Percentiles rank a stretch among this genome's conserved stretches.
Evolutionary conservation across 2,113 vertebrate genomes (phyloP).

Genomic region (Carettochelys insculpta): DNA sequence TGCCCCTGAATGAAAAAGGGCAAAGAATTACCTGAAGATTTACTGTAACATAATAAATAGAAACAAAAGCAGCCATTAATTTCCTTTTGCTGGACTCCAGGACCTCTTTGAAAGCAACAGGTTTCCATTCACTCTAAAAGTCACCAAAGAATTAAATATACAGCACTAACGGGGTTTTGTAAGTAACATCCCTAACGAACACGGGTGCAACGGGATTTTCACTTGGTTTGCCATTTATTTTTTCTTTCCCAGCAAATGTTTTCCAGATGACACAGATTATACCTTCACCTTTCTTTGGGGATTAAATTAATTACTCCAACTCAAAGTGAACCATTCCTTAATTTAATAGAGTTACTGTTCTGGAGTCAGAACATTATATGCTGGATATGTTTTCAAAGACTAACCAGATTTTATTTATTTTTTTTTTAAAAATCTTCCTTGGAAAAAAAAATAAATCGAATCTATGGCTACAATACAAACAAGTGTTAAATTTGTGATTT

Average conservation of each 20-base stretch:
- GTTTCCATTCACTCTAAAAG: neutral
- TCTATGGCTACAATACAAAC: neutral
- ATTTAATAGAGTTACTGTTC: neutral
- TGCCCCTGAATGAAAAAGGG: neutral
- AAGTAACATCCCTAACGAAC: neutral
- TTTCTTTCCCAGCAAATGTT: neutral
- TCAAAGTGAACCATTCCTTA: neutral
- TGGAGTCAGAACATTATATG: neutral
- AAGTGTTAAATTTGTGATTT: neutral
- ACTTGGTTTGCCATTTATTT: neutral
- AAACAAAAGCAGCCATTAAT: too few relatives aligned
- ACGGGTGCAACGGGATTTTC: too few relatives aligned
- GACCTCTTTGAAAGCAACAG: neutral
- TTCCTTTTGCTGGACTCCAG: neutral
- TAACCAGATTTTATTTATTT: neutral
- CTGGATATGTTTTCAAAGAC: neutral
- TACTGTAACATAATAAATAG: too few relatives aligned
- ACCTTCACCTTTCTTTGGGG: neutral
- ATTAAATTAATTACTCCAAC: neutral
- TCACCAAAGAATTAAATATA: neutral
- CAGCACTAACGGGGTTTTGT: neutral
- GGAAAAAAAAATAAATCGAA: neutral
- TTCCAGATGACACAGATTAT: neutral
- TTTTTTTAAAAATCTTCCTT: neutral
- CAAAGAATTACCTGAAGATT: neutral